These are phyloP conservation scores for Coregonus ussuriensis DNA, from an alignment of 2,797 vertebrate genomes.

Conservation along the genomic window DNA sequence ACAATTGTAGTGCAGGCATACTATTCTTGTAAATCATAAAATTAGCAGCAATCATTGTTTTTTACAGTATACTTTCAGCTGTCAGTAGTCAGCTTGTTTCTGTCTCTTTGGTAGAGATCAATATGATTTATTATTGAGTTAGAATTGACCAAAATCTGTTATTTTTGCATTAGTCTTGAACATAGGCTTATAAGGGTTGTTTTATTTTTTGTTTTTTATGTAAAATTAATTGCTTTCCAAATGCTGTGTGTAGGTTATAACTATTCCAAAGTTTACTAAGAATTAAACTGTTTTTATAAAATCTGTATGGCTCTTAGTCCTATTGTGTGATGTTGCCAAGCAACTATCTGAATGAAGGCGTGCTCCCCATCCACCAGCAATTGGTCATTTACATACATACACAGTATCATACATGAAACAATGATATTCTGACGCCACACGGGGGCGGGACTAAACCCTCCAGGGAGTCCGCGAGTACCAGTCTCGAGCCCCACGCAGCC, in stretches of 20 bases:
- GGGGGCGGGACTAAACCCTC: slow-evolving; percentile 21
- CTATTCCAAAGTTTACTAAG: slow-evolving; percentile 1
- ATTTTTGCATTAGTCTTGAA: not conserved
- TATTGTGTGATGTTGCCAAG: not conserved
- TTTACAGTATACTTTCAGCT: not conserved
- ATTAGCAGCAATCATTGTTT: not conserved
- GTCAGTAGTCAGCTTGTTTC: not conserved
- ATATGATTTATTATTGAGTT: not conserved
- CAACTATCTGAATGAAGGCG: not conserved
- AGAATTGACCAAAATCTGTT: not conserved
- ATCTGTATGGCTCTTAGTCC: not conserved
- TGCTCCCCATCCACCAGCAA: not conserved
- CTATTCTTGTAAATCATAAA: slow-evolving; percentile 6
- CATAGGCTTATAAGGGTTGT: not conserved
- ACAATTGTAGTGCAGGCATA: not conserved
- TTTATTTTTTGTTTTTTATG: not conserved
- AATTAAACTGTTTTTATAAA: slow-evolving; percentile 17
- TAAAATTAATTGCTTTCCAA: not conserved
- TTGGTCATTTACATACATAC: not conserved
- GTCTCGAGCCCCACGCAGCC: slow-evolving; percentile 24
- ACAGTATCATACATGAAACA: not conserved
- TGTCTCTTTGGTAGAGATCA: not conserved
- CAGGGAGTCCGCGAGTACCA: slow-evolving; percentile 18
- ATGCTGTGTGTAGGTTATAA: slow-evolving; percentile 7
- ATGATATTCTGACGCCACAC: not conserved